A percentile compares a stretch with the other conserved stretches of the same genome.
phyloP scores from a whole-genome alignment of 2,113 vertebrate species.

The Alexandromys fortis region DNA sequence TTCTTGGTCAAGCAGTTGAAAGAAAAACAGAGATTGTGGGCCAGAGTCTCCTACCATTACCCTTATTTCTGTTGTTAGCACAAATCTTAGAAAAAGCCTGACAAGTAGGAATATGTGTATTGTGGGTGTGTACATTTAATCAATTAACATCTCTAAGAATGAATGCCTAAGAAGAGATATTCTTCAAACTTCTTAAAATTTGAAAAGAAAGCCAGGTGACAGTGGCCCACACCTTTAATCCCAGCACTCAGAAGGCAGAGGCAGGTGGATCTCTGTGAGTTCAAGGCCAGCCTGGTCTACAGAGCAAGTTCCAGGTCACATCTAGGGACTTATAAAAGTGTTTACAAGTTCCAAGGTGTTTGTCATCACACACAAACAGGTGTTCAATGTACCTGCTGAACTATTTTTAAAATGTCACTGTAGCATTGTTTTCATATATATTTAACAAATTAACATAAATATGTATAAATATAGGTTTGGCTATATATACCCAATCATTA shows the following conservation, averaged over 20 bases:
- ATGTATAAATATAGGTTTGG: background rate
- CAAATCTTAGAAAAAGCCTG: conserved; percentile 48
- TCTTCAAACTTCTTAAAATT: conserved; percentile 32
- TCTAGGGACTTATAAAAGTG: background rate
- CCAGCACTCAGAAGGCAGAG: too few species aligned
- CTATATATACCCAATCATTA: background rate
- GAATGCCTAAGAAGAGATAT: background rate
- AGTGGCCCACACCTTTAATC: too few species aligned
- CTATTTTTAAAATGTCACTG: background rate
- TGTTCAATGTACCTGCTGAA: background rate
- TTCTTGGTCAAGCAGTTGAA: background rate
- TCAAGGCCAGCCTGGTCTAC: too few species aligned
- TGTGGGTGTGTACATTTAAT: background rate
- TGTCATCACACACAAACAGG: background rate
- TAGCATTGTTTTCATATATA: background rate
- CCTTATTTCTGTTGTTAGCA: background rate
- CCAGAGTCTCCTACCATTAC: background rate
- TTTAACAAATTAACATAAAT: conserved; percentile 8
- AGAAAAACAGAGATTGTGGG: conserved; percentile 6
- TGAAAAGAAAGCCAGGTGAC: background rate
- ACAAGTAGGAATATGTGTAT: background rate
- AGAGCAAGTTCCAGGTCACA: background rate
- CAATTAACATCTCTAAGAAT: conserved; percentile 23
- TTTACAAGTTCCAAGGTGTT: background rate
- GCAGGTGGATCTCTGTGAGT: too few species aligned